Conservation (phyloP, 2,797 vertebrate genomes). For the Squalus acanthias region DNA sequence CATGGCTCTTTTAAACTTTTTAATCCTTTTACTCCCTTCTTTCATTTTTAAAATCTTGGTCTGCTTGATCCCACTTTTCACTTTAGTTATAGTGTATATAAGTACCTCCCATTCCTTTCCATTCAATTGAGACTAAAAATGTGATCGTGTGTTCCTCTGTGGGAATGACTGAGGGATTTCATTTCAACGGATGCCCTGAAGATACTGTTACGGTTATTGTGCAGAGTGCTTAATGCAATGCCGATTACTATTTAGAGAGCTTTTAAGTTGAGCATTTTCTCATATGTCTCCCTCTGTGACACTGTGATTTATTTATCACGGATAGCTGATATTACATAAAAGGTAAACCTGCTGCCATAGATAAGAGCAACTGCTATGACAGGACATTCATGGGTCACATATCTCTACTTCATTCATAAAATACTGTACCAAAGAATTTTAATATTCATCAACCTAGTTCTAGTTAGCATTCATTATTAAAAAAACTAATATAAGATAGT, state of each 20-base stretch:
- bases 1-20: neutral
- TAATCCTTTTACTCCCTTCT: neutral
- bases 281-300: neutral
- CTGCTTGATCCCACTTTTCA: neutral
- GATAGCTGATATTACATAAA: neutral
- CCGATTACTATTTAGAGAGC: neutral
- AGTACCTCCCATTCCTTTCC: neutral
- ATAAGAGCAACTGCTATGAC: neutral
- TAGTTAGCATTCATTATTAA: neutral
- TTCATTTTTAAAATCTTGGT: neutral
- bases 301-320: neutral
- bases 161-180: neutral
- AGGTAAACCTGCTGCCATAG: neutral
- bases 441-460: neutral
- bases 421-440: neutral
- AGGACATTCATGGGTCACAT: neutral
- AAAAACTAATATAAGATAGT: neutral
- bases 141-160: neutral
- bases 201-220: neutral
- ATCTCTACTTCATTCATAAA: neutral
- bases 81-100: neutral
- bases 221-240: neutral
- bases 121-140: slow-evolving; percentile 5
- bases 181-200: neutral
- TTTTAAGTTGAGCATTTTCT: neutral